These are phyloP conservation scores for Rhagium mordax DNA, from an alignment of 2,888 invertebrate species.

Conservation along the genomic window DNA sequence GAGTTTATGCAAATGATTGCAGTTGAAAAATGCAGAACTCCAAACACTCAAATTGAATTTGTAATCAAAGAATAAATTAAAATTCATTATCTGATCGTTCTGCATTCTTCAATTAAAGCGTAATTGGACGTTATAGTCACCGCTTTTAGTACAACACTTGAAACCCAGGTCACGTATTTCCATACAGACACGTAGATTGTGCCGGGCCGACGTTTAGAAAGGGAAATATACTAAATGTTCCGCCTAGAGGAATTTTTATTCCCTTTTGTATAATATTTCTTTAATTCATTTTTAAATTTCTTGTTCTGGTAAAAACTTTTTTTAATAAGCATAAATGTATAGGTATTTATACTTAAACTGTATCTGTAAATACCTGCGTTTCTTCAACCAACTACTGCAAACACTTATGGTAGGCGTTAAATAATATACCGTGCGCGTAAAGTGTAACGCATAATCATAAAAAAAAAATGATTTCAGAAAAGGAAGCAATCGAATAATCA, in stretches of 20 bases:
- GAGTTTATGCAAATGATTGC: constrained; percentile 47
- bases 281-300: constrained; percentile 19
- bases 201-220: constrained; percentile 39
- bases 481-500: no score
- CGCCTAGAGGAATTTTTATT: constrained; percentile 23
- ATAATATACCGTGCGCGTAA: no score
- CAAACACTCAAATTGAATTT: constrained; percentile 54
- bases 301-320: background rate
- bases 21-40: constrained; percentile 45
- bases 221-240: constrained; percentile 34
- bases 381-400: no score
- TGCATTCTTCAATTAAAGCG: constrained; percentile 57
- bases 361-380: no score
- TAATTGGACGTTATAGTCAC: constrained; percentile 57
- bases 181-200: constrained; percentile 44
- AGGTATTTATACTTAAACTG: no score
- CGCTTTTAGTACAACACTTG: constrained; percentile 40
- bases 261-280: constrained; percentile 18
- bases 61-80: constrained; percentile 57
- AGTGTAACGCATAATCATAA: no score
- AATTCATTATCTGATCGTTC: constrained; percentile 57
- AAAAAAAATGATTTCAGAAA: no score
- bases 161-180: constrained; percentile 51
- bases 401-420: no score
- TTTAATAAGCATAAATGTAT: background rate